These are phyloP conservation scores for Pentalonia nigronervosa DNA, from an alignment of 1,140 invertebrate genomes.

Conservation along the genomic window DNA sequence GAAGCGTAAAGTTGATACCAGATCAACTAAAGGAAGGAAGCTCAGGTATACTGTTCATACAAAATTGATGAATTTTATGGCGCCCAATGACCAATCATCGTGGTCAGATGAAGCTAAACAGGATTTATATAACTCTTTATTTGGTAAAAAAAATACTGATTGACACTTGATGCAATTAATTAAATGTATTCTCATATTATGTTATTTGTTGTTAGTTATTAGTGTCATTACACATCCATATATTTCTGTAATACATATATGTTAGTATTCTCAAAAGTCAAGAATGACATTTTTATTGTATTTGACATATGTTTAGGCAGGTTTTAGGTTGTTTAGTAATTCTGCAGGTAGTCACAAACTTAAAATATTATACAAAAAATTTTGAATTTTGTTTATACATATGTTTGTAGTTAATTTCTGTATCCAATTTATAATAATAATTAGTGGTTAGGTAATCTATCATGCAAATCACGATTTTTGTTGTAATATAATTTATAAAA, in stretches of 20 bases:
- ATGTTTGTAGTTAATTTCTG: too few relatives aligned
- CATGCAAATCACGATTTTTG: too few relatives aligned
- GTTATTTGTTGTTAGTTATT: neutral
- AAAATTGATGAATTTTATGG: constrained; percentile 94
- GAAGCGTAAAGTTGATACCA: constrained; percentile 62
- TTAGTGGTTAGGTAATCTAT: too few relatives aligned
- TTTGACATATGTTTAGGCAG: neutral
- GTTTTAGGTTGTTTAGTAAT: too few relatives aligned
- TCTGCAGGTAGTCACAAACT: too few relatives aligned
- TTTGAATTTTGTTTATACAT: too few relatives aligned
- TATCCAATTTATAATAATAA: too few relatives aligned
- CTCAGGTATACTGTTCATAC: constrained; percentile 89
- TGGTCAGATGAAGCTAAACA: constrained; percentile 52
- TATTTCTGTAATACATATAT: too few relatives aligned
- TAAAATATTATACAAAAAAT: too few relatives aligned
- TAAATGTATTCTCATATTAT: neutral
- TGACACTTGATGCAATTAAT: neutral
- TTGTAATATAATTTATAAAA: too few relatives aligned
- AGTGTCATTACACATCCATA: neutral
- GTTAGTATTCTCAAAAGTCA: neutral
- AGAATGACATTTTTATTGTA: neutral
- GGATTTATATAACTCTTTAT: constrained; percentile 56
- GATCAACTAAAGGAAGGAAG: constrained; percentile 79
- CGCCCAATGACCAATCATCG: constrained; percentile 66
- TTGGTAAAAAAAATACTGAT: constrained; percentile 48